Evolutionary conservation across 2,797 vertebrate genomes (phyloP).

Genomic region (Neoniphon sammara): DNA sequence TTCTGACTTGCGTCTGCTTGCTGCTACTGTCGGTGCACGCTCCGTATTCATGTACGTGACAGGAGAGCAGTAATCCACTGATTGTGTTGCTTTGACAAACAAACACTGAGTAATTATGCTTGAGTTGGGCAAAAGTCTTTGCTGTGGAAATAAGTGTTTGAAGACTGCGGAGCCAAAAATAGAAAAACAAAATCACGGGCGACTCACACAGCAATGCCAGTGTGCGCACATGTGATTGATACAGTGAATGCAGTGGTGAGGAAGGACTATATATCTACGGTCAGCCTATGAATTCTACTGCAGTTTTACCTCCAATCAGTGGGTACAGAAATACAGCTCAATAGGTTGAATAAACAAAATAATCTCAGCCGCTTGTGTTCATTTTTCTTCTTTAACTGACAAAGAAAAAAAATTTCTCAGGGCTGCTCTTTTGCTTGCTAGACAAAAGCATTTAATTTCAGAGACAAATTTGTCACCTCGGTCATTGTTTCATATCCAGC

Average conservation of each 20-base stretch:
- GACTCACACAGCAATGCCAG: conserved; percentile 5
- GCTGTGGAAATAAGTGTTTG: conserved; percentile 36
- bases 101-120: conserved; percentile 39
- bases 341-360: conserved; percentile 50
- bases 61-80: conserved; percentile 35
- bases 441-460: conserved; percentile 67
- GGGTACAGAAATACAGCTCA: conserved; percentile 35
- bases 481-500: conserved; percentile 72
- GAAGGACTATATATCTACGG: conserved; percentile 16
- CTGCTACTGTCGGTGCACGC: conserved; percentile 15
- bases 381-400: conserved; percentile 45
- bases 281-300: conserved; percentile 17
- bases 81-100: conserved; percentile 51
- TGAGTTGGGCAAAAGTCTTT: conserved; percentile 1
- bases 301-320: conserved; percentile 43
- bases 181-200: conserved; percentile 1
- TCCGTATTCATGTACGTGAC: conserved; percentile 2
- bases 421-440: conserved; percentile 46
- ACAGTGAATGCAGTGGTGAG: conserved; percentile 29
- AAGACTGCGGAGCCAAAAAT: conserved; percentile 45
- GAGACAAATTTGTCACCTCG: conserved; percentile 59
- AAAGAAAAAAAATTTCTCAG: conserved; percentile 23
- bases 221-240: conserved; percentile 23
- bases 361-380: conserved; percentile 39
- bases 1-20: conserved; percentile 30